Conservation (phyloP, 2,797 vertebrate genomes). For the Pseudochromis fuscus region DNA sequence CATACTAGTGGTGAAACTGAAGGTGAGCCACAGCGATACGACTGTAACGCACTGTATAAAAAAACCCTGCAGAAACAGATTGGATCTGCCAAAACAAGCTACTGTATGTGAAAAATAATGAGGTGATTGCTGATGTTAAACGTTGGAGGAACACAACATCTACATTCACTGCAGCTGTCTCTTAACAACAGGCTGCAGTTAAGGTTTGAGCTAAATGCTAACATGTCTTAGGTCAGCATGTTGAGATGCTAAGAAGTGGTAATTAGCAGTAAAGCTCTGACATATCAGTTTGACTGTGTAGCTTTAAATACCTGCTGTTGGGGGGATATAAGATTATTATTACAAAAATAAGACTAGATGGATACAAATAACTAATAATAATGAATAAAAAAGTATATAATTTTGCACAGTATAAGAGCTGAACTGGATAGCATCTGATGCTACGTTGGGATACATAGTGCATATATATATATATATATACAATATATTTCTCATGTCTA, state of each 20-base stretch:
- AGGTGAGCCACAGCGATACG: conserved; percentile 14
- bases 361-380: neutral
- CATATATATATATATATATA: neutral
- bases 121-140: neutral
- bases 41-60: neutral
- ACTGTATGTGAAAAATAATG: conserved; percentile 3
- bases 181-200: too few relatives aligned
- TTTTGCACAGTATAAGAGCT: neutral
- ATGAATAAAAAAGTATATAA: neutral
- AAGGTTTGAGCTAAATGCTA: too few relatives aligned
- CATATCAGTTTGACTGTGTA: too few relatives aligned
- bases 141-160: neutral
- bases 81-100: conserved; percentile 1
- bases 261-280: too few relatives aligned
- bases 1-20: conserved; percentile 23
- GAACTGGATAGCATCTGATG: neutral
- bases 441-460: too few relatives aligned
- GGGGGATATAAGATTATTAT: neutral
- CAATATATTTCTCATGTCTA: neutral
- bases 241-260: too few relatives aligned
- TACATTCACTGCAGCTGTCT: neutral
- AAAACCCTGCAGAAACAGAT: neutral
- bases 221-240: too few relatives aligned
- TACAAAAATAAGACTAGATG: neutral
- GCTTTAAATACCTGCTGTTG: neutral